Evolutionary conservation across 2,113 vertebrate genomes (phyloP).

Genomic region (Perca fluviatilis): DNA sequence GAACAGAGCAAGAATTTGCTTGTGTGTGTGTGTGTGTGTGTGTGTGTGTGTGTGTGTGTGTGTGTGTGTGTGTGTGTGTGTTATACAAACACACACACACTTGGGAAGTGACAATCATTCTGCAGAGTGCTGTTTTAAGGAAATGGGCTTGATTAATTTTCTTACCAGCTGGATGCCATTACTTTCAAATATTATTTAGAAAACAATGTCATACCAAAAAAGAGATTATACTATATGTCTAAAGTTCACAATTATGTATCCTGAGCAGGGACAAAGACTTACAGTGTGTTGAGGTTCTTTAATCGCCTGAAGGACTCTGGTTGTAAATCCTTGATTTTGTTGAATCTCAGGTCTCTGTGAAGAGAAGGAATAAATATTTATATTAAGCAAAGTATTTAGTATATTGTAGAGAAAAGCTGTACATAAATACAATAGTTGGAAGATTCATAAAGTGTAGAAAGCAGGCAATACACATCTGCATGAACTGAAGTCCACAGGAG

Average conservation of each 20-base stretch:
- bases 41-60: constrained; percentile 12
- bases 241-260: background rate
- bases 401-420: background rate
- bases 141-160: constrained; percentile 4
- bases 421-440: background rate
- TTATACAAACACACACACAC: constrained; percentile 31
- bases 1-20: constrained; percentile 26
- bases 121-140: constrained; percentile 2
- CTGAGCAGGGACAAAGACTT: constrained; percentile 80
- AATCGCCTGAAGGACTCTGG: constrained; percentile 91
- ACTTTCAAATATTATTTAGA: background rate
- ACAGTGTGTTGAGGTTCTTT: constrained; percentile 97
- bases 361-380: constrained; percentile 28
- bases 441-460: constrained; percentile 4
- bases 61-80: constrained; percentile 23
- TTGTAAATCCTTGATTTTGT: constrained; percentile 97
- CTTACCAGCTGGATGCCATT: background rate
- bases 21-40: background rate
- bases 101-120: constrained; percentile 37
- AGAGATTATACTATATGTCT: background rate
- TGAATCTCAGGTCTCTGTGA: constrained; percentile 95
- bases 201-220: constrained; percentile 2
- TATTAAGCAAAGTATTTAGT: background rate
- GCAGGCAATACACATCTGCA: constrained; percentile 2
- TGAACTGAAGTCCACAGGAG: constrained; percentile 6